Evolutionary conservation across 2,888 invertebrate species (phyloP).

Genomic region (Laspeyria flexula): DNA sequence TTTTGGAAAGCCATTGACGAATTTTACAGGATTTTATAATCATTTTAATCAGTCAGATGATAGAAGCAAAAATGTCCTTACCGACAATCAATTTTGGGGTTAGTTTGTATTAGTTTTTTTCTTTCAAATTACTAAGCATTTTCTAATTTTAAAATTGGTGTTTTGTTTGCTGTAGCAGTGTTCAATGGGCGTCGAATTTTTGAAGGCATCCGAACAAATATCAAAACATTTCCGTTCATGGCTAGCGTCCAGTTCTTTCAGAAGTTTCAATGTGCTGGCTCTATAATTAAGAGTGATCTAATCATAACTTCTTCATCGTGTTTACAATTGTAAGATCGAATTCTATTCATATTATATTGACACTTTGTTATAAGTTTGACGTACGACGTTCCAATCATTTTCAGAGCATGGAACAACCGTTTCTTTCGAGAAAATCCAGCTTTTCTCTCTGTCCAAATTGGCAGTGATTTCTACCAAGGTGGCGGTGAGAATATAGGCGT

Average conservation of each 20-base stretch:
- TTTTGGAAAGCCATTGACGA: slow-evolving; percentile 8
- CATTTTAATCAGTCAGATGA: slow-evolving; percentile 7
- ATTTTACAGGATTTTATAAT: slow-evolving; percentile 2
- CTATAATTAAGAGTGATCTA: slow-evolving; percentile 70
- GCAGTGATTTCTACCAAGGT: slow-evolving; percentile 61
- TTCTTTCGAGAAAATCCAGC: slow-evolving; percentile 74
- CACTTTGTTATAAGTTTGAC: too few relatives aligned
- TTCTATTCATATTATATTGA: not conserved
- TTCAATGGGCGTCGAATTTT: slow-evolving; percentile 64
- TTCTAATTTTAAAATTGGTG: too few relatives aligned
- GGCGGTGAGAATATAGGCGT: slow-evolving; percentile 66
- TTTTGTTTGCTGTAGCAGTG: too few relatives aligned
- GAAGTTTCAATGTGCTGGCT: slow-evolving; percentile 69
- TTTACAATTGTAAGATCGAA: slow-evolving; percentile 69
- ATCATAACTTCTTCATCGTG: slow-evolving; percentile 75
- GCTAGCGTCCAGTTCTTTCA: slow-evolving; percentile 69
- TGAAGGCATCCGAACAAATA: slow-evolving; percentile 54
- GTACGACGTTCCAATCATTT: too few relatives aligned
- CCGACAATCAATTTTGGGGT: slow-evolving; percentile 66
- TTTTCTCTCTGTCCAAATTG: slow-evolving; percentile 69
- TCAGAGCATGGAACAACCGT: slow-evolving; percentile 73
- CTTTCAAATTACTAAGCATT: too few relatives aligned
- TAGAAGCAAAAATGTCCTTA: slow-evolving; percentile 29
- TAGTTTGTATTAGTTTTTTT: slow-evolving; percentile 40
- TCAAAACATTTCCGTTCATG: slow-evolving; percentile 71